A percentile compares a stretch with the other conserved stretches of the same genome.
Conservation (phyloP, 2,888 invertebrate genomes). For the Melanophora roralis region DNA sequence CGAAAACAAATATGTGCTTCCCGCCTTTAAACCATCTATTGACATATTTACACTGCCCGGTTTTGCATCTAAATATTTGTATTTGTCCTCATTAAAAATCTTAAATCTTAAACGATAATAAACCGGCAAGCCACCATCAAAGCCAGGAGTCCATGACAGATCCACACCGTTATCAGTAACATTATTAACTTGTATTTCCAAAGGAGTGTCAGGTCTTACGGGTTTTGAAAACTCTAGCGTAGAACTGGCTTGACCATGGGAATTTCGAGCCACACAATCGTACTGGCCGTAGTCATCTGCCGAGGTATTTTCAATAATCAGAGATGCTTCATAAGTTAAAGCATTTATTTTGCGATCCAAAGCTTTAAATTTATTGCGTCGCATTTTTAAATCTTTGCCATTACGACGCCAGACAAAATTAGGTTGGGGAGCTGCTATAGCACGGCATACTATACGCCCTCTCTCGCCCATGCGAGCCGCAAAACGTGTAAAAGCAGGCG, state of each 20-base stretch:
- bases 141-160: constrained; percentile 71
- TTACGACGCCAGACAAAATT: constrained; percentile 74
- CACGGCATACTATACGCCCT: constrained; percentile 70
- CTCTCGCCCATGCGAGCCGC: constrained; percentile 72
- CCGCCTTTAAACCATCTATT: constrained; percentile 70
- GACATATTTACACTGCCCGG: constrained; percentile 70
- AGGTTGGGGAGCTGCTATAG: constrained; percentile 72
- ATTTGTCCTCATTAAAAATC: constrained; percentile 72
- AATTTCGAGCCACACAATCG: constrained; percentile 73
- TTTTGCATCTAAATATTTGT: constrained; percentile 71
- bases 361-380: constrained; percentile 71
- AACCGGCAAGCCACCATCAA: constrained; percentile 73
- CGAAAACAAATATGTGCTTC: constrained; percentile 72
- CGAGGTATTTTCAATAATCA: constrained; percentile 72
- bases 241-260: constrained; percentile 72
- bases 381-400: constrained; percentile 74
- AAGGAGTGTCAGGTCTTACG: constrained; percentile 70
- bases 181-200: constrained; percentile 70
- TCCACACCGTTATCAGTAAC: constrained; percentile 71
- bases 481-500: constrained; percentile 70
- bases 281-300: constrained; percentile 73
- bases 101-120: constrained; percentile 72
- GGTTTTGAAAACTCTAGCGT: constrained; percentile 73
- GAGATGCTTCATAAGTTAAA: constrained; percentile 70
- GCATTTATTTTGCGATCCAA: constrained; percentile 71